Evolutionary conservation across 2,888 invertebrate genomes (phyloP), one percentile per base, ranked within the genome.

Genomic region (Acleris sparsana): DNA sequence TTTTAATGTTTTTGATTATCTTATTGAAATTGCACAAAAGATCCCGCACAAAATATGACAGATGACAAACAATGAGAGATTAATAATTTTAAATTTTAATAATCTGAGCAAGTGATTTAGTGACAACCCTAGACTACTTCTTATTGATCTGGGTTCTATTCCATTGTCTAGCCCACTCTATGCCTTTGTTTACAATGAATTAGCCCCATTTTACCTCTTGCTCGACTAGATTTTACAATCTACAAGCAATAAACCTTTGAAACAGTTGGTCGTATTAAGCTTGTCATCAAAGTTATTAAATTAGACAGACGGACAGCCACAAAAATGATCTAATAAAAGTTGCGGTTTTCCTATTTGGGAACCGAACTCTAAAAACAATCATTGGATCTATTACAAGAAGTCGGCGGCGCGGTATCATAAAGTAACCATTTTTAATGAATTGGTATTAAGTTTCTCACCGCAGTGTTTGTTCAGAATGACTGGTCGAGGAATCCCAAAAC

Each of bases 71-170:
- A 25, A 25, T 25, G 25, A 25, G 5, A 25, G 33, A 9, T 33
- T 9, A 33, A 33, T 9, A 33, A 33, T 33, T 11, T 3, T 4
- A 11, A 33, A 6, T 11, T n/a, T 11, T 33, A 33, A 33, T 11
- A 11, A 33, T 11, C 33, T 33, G 9, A 33, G 18, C 2, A 39
- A 29, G 39, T 57, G 44, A 29, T 25, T 1, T 18, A 20, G 39
- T 57, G 57, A 20, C 48, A 60, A 49, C 59, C 53, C 59, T 64
- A 29, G 53, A 49, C 55, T 49, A 49, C 59, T 55, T 60, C 43
- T 60, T 43, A 60, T 64, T 60, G 44, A 55, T 55, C 59, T 59
- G 11, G 53, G 53, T 59, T 53, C 20, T 43, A 29, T 58, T 33
- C 29, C 53, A 64, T 64, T 60, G 64, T 64, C 58, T 53, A 49